A percentile compares a stretch with the other conserved stretches of the same genome.
Conservation (phyloP, 2,888 invertebrate species). For the Epiblema foenella region DNA sequence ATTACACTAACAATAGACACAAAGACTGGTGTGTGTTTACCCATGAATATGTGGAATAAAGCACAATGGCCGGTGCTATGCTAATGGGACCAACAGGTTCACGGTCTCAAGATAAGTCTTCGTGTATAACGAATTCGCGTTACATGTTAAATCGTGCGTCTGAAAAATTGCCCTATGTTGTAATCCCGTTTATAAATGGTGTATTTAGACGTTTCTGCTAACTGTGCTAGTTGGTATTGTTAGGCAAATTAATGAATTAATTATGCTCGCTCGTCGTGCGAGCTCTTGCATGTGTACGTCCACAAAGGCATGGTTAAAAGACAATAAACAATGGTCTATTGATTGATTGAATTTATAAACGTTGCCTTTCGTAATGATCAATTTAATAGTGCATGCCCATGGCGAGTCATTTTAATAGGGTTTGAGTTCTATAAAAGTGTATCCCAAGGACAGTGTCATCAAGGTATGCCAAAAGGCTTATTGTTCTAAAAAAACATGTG, state of each 20-base stretch:
- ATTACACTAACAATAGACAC: constrained; percentile 77
- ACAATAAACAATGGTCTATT: constrained; percentile 45
- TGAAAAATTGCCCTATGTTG: constrained; percentile 55
- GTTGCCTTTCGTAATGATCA: constrained; percentile 5
- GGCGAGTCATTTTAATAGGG: background rate
- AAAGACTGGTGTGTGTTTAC: constrained; percentile 83
- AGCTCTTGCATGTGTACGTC: constrained; percentile 27
- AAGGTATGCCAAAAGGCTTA: background rate
- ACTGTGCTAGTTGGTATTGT: constrained; percentile 71
- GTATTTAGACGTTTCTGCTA: constrained; percentile 79
- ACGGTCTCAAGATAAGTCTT: constrained; percentile 80
- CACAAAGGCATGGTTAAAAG: constrained; percentile 28
- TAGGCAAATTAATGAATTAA: constrained; percentile 75
- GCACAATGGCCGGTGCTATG: constrained; percentile 76
- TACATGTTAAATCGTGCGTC: constrained; percentile 81
- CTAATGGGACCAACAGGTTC: constrained; percentile 82
- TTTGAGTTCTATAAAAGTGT: background rate
- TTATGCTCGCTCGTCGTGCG: constrained; percentile 57
- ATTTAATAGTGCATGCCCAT: background rate
- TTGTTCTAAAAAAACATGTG: constrained; percentile 1
- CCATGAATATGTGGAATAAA: constrained; percentile 81
- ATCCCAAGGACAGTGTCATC: background rate
- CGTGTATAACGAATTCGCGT: constrained; percentile 84
- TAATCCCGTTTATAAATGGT: constrained; percentile 76
- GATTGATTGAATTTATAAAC: constrained; percentile 32